Evolutionary conservation across 2,113 vertebrate genomes (phyloP).

Genomic region (Petaurus breviceps): DNA sequence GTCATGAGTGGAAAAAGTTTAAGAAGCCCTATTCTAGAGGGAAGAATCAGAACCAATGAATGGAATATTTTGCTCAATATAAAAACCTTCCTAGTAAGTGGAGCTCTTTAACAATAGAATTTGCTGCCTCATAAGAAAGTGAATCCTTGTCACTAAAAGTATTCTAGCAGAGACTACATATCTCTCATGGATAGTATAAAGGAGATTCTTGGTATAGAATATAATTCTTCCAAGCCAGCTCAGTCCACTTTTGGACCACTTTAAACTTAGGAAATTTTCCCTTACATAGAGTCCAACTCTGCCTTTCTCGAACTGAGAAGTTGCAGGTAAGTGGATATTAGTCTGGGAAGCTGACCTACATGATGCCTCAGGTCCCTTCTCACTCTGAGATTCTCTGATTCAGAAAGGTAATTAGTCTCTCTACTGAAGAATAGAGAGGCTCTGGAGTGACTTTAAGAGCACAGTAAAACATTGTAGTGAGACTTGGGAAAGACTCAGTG

Average conservation of each 20-base stretch:
- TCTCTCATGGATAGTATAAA: background rate
- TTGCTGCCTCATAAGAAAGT: background rate
- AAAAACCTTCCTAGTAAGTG: background rate
- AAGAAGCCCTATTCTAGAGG: background rate
- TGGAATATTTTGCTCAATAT: background rate
- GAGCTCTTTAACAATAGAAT: background rate
- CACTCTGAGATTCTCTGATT: background rate
- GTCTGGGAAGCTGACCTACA: background rate
- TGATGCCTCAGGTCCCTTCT: background rate
- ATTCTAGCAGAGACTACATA: background rate
- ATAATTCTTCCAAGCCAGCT: background rate
- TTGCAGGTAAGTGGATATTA: background rate
- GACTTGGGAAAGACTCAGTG: background rate
- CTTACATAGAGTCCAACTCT: background rate
- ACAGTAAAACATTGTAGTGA: background rate
- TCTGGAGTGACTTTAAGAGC: background rate
- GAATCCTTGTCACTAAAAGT: background rate
- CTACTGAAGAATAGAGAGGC: background rate
- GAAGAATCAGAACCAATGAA: background rate
- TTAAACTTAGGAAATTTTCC: background rate
- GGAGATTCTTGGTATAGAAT: background rate
- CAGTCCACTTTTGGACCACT: background rate
- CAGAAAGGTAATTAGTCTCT: background rate
- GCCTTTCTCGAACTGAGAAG: background rate
- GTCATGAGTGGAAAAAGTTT: too few relatives aligned